Conservation (phyloP, 2,113 vertebrate genomes). For the Brachyhypopomus occidentalis region DNA sequence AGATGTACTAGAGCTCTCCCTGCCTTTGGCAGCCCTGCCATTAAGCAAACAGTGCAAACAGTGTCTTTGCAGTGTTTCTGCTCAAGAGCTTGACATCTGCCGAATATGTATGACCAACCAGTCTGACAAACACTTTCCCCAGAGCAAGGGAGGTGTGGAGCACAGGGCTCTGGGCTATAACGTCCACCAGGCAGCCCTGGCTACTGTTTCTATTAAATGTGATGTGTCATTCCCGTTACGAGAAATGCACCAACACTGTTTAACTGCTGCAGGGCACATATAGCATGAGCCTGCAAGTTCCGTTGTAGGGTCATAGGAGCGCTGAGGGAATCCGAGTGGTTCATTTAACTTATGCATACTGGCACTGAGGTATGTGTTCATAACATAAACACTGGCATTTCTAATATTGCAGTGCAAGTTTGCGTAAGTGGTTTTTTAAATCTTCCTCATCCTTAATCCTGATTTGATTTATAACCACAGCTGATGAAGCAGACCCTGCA, state of each 20-base stretch:
- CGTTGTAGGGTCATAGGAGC: not conserved
- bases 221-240: no score
- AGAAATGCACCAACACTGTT: no score
- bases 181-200: not conserved
- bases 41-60: no score
- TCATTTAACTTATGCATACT: not conserved
- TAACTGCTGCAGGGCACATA: not conserved
- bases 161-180: no score
- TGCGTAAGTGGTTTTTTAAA: not conserved
- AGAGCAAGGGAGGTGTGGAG: not conserved
- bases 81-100: no score
- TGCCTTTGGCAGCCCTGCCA: no score
- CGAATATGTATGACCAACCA: not conserved
- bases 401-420: not conserved
- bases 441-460: no score
- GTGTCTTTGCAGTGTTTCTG: no score
- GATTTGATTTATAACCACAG: conserved; percentile 7
- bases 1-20: no score
- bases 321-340: not conserved
- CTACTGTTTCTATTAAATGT: not conserved
- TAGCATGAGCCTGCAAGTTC: not conserved
- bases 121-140: not conserved
- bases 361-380: not conserved
- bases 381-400: not conserved
- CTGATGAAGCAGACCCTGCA: not conserved